Evolutionary conservation across 2,888 invertebrate species (phyloP).

Genomic region (Cephus spinipes): DNA sequence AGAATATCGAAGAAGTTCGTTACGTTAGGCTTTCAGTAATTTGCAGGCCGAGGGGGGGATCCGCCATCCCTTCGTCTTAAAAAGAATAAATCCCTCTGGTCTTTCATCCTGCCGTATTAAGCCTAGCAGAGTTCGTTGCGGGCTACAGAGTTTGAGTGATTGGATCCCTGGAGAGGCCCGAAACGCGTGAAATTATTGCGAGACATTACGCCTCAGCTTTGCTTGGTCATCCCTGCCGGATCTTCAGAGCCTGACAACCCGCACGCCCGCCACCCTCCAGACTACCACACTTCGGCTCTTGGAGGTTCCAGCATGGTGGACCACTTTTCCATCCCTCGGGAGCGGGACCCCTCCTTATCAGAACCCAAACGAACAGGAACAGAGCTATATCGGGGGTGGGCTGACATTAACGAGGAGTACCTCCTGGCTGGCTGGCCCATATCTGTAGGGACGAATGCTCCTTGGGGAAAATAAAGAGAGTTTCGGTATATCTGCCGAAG

Average conservation of each 20-base stretch:
- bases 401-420: neutral
- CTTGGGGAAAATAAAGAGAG: neutral
- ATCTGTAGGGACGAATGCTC: neutral
- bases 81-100: neutral
- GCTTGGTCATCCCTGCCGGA: neutral
- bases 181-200: conserved; percentile 17
- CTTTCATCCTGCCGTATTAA: conserved; percentile 8
- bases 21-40: neutral
- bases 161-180: conserved; percentile 16
- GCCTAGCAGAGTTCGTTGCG: conserved; percentile 5
- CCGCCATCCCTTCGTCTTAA: neutral
- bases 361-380: neutral
- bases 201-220: neutral
- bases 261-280: neutral
- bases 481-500: neutral
- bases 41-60: neutral
- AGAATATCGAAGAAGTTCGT: neutral
- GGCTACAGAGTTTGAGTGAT: conserved; percentile 15
- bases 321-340: neutral
- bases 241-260: neutral
- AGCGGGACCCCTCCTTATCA: neutral
- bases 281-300: neutral
- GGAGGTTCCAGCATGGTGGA: neutral
- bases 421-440: neutral
- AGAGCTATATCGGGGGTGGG: neutral